Conservation (phyloP, 2,888 invertebrate species). For the Dugesia japonica region DNA sequence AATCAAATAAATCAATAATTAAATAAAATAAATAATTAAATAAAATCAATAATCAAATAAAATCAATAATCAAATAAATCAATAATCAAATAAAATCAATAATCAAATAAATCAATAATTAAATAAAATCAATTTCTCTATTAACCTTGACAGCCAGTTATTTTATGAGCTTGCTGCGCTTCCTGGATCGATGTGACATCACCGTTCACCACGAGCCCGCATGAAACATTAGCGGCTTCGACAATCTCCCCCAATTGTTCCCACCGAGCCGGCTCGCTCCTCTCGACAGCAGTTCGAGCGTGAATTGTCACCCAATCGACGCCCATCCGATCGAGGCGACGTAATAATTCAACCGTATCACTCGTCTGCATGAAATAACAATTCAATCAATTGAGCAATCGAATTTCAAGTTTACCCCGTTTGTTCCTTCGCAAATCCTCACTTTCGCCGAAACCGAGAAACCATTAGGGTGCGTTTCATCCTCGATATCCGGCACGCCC, state of each 20-base stretch:
- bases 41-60: no score
- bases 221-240: not conserved
- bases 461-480: not conserved
- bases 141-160: constrained; percentile 59
- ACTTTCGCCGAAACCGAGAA: not conserved
- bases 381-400: no score
- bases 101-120: no score
- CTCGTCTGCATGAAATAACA: no score
- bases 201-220: not conserved
- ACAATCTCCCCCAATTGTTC: not conserved
- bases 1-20: no score
- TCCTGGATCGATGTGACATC: constrained; percentile 58
- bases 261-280: not conserved
- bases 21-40: no score
- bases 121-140: no score
- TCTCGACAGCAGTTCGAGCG: not conserved
- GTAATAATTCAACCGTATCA: not conserved
- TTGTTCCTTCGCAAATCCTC: not conserved
- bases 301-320: not conserved
- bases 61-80: no score
- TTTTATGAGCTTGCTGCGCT: constrained; percentile 55
- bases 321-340: not conserved
- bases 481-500: not conserved
- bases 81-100: no score
- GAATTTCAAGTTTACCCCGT: not conserved